Evolutionary conservation across 2,888 invertebrate species (phyloP), one percentile per base, ranked within the genome.

Genomic region (Melangyna quadrimaculata): DNA sequence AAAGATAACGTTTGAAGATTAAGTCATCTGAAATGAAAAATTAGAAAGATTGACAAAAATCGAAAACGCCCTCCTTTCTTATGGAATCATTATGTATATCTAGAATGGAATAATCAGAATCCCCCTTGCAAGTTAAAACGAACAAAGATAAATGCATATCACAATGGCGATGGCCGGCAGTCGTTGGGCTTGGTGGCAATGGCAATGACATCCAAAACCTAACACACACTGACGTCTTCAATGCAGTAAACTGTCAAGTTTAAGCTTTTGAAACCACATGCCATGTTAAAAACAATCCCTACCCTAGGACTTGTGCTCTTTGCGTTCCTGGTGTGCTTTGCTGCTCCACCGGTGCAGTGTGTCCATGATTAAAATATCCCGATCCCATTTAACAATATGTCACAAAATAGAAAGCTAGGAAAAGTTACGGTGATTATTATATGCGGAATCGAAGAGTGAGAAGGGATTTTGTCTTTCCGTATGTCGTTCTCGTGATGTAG

Each of bases 321-420:
- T n/a, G n/a, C n/a, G 22, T 27, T 69, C 4, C 40, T 32, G 69
- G 69, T 61, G 29, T 63, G 17, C 32, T 29, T 29, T 27, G 27
- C 6, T 59, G 19, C 51, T 59, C 35, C 12, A 45, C 67, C 70
- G n/a, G 32, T 55, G n/a, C n/a, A n/a, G n/a, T n/a, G n/a, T n/a
- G 78, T 70, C 73, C 69, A 61, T 69, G 83, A 75, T 71, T 59
- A 84, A 79, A 79, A 84, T 84, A 84, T 84, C 71, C 79, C 71
- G 71, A 71, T 53, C 67, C 79, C 79, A 84, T 84, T 75, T 71
- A 59, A 57, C 74, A 75, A 79, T 71, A 59, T 84, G 83, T 79
- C 75, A 79, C 67, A 65, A n/a, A n/a, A 24, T 51, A 22, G 63
- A n/a, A 59, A 45, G 70, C 22, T 40, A 35, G 29, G 14, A 45